phyloP scores from a whole-genome alignment of 2,888 invertebrate genomes.

The Perizoma flavofasciatum region DNA sequence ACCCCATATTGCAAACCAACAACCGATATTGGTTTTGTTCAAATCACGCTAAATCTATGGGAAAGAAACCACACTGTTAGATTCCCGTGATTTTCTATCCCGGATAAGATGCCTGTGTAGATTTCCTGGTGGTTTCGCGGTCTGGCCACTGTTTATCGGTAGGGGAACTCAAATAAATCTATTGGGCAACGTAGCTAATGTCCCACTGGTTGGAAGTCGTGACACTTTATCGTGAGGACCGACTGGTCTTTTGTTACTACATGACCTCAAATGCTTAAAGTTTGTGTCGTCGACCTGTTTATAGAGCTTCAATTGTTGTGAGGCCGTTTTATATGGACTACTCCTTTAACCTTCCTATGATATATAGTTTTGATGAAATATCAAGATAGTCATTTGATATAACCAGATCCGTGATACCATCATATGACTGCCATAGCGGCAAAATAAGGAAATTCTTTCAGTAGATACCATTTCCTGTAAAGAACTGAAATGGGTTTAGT shows the following conservation, averaged over 20 bases:
- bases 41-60: conserved; percentile 74
- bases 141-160: conserved; percentile 74
- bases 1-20: conserved; percentile 65
- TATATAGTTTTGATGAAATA: conserved; percentile 26
- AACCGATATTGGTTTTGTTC: conserved; percentile 78
- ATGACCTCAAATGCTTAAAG: conserved; percentile 55
- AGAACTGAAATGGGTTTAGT: too few relatives aligned
- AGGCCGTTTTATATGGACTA: conserved; percentile 25
- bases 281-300: conserved; percentile 54
- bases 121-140: conserved; percentile 79
- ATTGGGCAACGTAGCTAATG: conserved; percentile 66
- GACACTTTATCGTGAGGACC: conserved; percentile 68
- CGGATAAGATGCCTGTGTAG: conserved; percentile 75
- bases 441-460: too few relatives aligned
- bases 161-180: conserved; percentile 75
- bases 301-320: conserved; percentile 27
- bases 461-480: too few relatives aligned
- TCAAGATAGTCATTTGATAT: conserved; percentile 33
- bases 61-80: conserved; percentile 73
- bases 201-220: conserved; percentile 71
- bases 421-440: neutral
- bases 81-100: conserved; percentile 73
- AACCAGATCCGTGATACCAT: conserved; percentile 17
- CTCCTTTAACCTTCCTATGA: conserved; percentile 34
- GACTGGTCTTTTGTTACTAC: conserved; percentile 54